phyloP scores from a whole-genome alignment of 2,888 invertebrate genomes.

The Epirrhoe alternata region DNA sequence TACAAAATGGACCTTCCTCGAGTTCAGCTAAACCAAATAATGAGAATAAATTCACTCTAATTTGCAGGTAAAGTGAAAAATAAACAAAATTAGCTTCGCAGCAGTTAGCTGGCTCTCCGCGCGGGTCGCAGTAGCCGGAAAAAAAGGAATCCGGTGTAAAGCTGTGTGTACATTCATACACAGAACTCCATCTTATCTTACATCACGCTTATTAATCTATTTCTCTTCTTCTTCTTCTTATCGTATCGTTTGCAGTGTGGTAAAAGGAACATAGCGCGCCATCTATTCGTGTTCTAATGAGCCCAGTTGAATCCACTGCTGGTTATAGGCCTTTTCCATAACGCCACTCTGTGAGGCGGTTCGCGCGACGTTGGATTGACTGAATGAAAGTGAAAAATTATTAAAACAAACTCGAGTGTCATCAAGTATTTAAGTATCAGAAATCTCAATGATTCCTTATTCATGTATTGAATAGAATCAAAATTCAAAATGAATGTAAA shows the following conservation, averaged over 20 bases:
- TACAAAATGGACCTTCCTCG: constrained; percentile 31
- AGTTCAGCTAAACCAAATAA: constrained; percentile 51
- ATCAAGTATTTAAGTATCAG: neutral
- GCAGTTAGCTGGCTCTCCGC: constrained; percentile 26
- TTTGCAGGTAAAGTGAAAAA: constrained; percentile 61
- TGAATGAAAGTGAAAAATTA: neutral
- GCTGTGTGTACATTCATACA: no score
- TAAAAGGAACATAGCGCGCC: no score
- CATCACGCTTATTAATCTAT: no score
- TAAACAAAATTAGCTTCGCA: constrained; percentile 65
- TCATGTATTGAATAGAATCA: neutral
- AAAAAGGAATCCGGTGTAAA: constrained; percentile 25
- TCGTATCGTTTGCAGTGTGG: no score
- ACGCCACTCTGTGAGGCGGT: no score
- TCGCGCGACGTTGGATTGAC: no score
- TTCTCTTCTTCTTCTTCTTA: no score
- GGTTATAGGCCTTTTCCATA: no score
- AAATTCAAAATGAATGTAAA: neutral
- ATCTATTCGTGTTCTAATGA: no score
- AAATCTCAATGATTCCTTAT: neutral
- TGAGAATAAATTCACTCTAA: constrained; percentile 59
- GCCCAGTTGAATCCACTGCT: no score
- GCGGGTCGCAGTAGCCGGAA: constrained; percentile 19
- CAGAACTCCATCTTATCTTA: no score
- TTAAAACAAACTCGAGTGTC: neutral